Conservation (phyloP, 2,797 vertebrate species). For the Rhyacichthys aspro region DNA sequence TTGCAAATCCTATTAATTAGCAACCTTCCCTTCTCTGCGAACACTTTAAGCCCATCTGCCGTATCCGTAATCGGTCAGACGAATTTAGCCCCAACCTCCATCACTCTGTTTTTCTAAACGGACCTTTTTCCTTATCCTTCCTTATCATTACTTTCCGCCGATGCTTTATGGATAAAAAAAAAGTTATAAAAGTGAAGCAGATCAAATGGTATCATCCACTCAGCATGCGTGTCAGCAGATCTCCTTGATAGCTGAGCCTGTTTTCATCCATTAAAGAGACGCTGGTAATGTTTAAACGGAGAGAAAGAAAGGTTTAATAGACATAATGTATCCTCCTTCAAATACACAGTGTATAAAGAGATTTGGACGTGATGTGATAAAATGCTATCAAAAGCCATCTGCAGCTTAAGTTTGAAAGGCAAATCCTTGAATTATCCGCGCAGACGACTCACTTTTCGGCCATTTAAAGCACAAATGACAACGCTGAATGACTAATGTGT, state of each 20-base stretch:
- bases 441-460: constrained; percentile 6
- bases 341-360: background rate
- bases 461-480: background rate
- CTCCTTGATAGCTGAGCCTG: background rate
- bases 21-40: too few species aligned
- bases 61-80: too few species aligned
- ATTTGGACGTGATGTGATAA: constrained; percentile 1
- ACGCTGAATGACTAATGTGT: constrained; percentile 22
- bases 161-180: background rate
- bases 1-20: too few species aligned
- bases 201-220: background rate
- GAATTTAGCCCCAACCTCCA: too few species aligned
- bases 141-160: background rate
- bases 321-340: constrained; percentile 1
- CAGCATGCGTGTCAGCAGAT: constrained; percentile 2
- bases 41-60: too few species aligned
- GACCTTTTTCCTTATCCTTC: background rate
- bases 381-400: constrained; percentile 12
- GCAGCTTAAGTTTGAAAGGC: background rate
- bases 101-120: background rate
- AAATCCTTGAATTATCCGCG: constrained; percentile 4
- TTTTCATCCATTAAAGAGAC: constrained; percentile 4
- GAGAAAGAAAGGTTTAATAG: background rate
- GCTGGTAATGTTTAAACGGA: background rate
- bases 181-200: background rate